Conservation (phyloP, 2,113 vertebrate genomes). For the Lycaon pictus region DNA sequence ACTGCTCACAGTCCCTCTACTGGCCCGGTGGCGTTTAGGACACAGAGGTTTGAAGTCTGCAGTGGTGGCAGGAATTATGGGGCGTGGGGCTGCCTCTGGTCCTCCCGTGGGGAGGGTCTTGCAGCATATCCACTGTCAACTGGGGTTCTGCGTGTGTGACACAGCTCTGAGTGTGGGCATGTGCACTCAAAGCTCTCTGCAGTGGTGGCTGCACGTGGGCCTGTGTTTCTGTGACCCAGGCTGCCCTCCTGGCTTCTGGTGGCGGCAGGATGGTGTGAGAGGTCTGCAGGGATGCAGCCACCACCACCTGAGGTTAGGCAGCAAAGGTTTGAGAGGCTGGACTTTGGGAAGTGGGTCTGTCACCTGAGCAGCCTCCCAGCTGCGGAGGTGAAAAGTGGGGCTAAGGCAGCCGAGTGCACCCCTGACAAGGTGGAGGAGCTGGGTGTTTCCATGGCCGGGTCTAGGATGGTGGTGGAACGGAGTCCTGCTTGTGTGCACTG, state of each 20-base stretch:
- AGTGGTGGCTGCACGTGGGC: no score
- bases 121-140: rapidly evolving
- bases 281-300: neutral
- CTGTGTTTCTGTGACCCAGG: neutral
- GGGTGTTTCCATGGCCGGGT: neutral
- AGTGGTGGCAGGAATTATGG: neutral
- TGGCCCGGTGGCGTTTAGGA: no score
- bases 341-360: neutral
- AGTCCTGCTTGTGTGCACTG: no score
- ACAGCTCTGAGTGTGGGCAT: neutral
- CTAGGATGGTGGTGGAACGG: neutral
- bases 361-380: neutral
- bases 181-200: neutral
- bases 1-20: neutral
- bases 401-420: rapidly evolving
- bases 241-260: neutral
- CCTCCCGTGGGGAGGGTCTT: neutral
- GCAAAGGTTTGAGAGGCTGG: neutral
- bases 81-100: neutral
- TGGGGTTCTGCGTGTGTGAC: neutral
- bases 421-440: neutral
- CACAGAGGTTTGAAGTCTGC: rapidly evolving
- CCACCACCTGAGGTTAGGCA: neutral
- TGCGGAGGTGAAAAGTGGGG: rapidly evolving
- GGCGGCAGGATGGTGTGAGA: neutral